A percentile compares a stretch with the other conserved stretches of the same genome.
Conservation (phyloP, 2,797 vertebrate species). For the Lithobates pipiens region DNA sequence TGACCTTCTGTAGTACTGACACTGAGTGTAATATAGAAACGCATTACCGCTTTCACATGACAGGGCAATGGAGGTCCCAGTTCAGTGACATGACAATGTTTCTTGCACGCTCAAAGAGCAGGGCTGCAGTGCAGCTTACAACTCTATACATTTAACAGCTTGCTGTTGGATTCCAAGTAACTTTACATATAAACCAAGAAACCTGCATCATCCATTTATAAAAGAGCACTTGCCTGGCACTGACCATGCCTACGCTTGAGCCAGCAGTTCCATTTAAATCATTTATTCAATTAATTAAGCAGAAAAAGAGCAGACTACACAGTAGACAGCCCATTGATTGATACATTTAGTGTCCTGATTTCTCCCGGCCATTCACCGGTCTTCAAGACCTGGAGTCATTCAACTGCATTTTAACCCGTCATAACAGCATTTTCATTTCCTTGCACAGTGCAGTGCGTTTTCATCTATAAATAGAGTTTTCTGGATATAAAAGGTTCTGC, state of each 20-base stretch:
- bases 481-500: background rate
- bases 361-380: background rate
- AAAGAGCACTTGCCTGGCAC: background rate
- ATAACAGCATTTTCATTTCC: background rate
- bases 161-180: background rate
- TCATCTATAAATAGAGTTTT: background rate
- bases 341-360: background rate
- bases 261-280: background rate
- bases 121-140: no score
- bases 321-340: slow-evolving; percentile 7
- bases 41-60: no score
- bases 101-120: no score
- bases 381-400: background rate
- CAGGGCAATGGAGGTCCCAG: no score
- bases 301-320: background rate
- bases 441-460: background rate
- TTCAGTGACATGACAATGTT: no score
- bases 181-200: background rate
- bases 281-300: slow-evolving; percentile 9
- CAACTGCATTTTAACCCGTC: background rate
- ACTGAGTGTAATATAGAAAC: no score
- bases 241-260: background rate
- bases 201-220: background rate
- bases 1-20: no score
- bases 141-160: no score